phyloP scores from a whole-genome alignment of 2,888 invertebrate genomes.

The Phengaris arion region DNA sequence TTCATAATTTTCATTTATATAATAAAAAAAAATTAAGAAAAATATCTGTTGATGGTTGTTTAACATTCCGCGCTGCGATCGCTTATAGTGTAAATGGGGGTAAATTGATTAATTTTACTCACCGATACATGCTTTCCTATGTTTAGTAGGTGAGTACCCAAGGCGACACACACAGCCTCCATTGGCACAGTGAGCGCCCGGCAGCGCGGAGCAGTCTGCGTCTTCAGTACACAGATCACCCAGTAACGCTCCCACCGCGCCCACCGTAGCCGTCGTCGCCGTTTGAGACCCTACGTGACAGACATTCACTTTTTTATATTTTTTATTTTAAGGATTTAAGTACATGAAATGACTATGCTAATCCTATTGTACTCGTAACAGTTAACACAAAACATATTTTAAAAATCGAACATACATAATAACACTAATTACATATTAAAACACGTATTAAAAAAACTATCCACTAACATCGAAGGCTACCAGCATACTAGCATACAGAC shows the following conservation, averaged over 20 bases:
- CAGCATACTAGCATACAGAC: too few species aligned
- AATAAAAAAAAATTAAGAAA: too few species aligned
- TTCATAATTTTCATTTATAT: too few species aligned
- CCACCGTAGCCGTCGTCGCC: slow-evolving; percentile 74
- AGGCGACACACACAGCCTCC: slow-evolving; percentile 87
- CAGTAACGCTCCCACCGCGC: slow-evolving; percentile 81
- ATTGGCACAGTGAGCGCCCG: slow-evolving; percentile 85
- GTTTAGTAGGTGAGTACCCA: slow-evolving; percentile 70
- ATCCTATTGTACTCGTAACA: too few species aligned
- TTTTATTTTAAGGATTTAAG: too few species aligned
- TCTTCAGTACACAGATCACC: slow-evolving; percentile 87
- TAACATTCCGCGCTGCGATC: not conserved
- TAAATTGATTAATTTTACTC: slow-evolving; percentile 43
- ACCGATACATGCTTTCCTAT: slow-evolving; percentile 73
- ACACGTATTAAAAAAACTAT: too few species aligned
- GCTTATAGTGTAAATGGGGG: not conserved
- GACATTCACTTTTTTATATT: not conserved
- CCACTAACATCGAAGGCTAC: too few species aligned
- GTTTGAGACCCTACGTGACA: slow-evolving; percentile 52
- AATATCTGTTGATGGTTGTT: not conserved
- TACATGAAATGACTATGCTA: too few species aligned
- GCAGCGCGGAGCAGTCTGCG: slow-evolving; percentile 78
- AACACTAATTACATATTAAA: too few species aligned
- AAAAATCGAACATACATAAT: too few species aligned
- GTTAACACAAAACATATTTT: too few species aligned